Conservation (phyloP, 2,888 invertebrate genomes). For the Osmoderma eremita region DNA sequence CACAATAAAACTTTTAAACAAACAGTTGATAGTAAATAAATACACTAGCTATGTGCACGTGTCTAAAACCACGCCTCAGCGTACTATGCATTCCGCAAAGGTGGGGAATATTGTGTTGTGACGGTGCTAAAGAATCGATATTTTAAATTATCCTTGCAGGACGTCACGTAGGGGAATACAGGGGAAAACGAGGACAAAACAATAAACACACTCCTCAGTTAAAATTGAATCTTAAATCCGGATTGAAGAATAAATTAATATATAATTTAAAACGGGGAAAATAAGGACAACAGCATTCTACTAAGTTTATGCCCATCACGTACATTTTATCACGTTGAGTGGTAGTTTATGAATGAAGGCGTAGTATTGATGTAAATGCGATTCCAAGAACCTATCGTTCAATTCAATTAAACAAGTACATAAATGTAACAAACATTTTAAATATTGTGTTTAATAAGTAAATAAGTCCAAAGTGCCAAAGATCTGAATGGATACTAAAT, state of each 20-base stretch:
- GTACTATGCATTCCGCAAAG: slow-evolving; percentile 38
- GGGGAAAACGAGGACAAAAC: not conserved
- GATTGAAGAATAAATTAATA: not conserved
- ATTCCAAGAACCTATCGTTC: not conserved
- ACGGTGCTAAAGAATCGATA: slow-evolving; percentile 42
- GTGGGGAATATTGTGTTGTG: slow-evolving; percentile 42
- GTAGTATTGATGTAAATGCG: slow-evolving; percentile 1
- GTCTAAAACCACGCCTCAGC: slow-evolving; percentile 41
- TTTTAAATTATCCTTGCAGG: slow-evolving; percentile 30
- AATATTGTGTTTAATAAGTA: slow-evolving; percentile 14
- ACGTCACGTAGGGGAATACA: not conserved
- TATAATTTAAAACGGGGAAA: not conserved
- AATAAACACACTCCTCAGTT: not conserved
- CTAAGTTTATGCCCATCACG: not conserved
- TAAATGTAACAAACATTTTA: slow-evolving; percentile 7
- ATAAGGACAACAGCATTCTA: not conserved
- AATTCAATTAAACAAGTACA: slow-evolving; percentile 5
- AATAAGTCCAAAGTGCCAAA: slow-evolving; percentile 26
- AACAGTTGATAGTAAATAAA: not conserved
- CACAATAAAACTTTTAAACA: not conserved
- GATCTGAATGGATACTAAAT: slow-evolving; percentile 20
- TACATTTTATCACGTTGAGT: slow-evolving; percentile 8
- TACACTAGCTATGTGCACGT: slow-evolving; percentile 32
- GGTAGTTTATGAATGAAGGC: slow-evolving; percentile 17
- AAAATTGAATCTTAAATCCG: too few species aligned